Conservation (phyloP, 2,888 invertebrate species). For the Cephalotes varians region DNA sequence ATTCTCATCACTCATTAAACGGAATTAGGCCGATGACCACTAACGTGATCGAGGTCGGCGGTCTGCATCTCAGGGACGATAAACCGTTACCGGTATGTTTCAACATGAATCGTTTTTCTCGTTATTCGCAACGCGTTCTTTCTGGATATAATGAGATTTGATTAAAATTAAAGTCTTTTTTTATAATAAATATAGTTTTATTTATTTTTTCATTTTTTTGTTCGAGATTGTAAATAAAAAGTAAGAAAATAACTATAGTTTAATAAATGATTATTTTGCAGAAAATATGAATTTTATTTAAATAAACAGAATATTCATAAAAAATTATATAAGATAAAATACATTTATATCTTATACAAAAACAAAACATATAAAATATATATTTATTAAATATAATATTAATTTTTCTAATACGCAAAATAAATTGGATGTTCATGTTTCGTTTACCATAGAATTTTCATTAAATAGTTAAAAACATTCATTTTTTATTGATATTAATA, state of each 20-base stretch:
- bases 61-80: constrained; percentile 84
- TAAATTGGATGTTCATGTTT: background rate
- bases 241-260: background rate
- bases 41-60: constrained; percentile 87
- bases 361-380: background rate
- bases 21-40: constrained; percentile 86
- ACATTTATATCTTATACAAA: too few relatives aligned
- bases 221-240: background rate
- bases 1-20: constrained; percentile 87
- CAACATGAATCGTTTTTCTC: background rate
- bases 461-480: background rate
- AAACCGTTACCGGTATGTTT: constrained; percentile 65
- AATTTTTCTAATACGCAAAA: background rate
- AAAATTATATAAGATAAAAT: too few relatives aligned
- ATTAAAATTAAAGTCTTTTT: background rate
- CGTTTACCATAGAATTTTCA: background rate
- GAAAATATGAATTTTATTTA: background rate
- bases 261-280: background rate
- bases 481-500: background rate
- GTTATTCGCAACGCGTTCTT: background rate
- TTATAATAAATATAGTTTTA: background rate
- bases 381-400: background rate
- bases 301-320: background rate
- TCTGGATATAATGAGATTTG: background rate
- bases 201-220: background rate